Base-by-base conservation (phyloP, 2,888 invertebrate species). In the Sympetrum striolatum region DNA sequence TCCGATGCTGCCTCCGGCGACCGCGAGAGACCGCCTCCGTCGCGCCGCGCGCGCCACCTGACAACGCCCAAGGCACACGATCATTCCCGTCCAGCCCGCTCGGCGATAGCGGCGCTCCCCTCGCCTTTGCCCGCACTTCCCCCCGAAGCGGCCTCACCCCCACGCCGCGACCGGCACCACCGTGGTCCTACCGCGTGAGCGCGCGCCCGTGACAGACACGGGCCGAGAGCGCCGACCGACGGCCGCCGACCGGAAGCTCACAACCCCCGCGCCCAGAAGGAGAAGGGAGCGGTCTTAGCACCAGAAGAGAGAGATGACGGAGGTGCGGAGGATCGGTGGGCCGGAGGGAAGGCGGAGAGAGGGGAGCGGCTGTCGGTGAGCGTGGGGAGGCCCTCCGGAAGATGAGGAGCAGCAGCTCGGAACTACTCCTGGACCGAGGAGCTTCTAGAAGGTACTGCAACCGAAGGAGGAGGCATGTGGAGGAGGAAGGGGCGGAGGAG, bases 381-480 rank as follows among this genome's bases (percentile, higher is more conserved):
- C 91, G 92, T 93, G 92, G 92, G 91, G 91, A 92, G 91, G 91
- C 91, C 91, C 91, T 91, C 92, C 91, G 91, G 92, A 93, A 92
- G 93, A 96, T 96, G 96, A 96, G 96, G 95, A 96, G 96, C 95
- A 96, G 96, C 95, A 96, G 96, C 95, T 96, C 96, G 94, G 96
- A 96, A 95, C 95, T 96, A 94, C 96, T 96, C 95, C 96, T 96
- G 94, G 96, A 96, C 94, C 37, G 86, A 48, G 86, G 86, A n/a
- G 86, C 86, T 60, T 86, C 86, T 8, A 86, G 37, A 60, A 86
- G 86, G 60, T 60, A 86, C 60, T 31, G 58, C 82, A 53, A 35
- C 18, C 31, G 64, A 18, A 18, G 64, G 37, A 37, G 86, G 31
- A 58, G 82, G 25, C 53, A 53, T 53, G 60, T 12, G 60, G 86